Conservation (phyloP, 2,797 vertebrate genomes). For the Synaphobranchus kaupii region DNA sequence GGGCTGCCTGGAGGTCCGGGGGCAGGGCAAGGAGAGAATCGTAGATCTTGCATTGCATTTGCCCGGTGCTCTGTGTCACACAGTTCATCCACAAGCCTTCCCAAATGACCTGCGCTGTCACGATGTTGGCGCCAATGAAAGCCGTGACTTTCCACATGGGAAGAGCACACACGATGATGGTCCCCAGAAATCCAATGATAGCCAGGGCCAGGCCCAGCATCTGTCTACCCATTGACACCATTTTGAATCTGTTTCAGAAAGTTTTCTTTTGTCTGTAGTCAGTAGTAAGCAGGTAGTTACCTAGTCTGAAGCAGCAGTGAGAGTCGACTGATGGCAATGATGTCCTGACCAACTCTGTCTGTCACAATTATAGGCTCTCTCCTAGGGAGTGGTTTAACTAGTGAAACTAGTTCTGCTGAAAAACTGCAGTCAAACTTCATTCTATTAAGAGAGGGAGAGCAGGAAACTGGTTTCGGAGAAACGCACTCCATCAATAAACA, state of each 20-base stretch:
- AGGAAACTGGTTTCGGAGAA: conserved; percentile 66
- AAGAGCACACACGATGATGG: conserved; percentile 79
- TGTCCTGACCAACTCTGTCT: background rate
- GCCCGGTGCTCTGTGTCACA: conserved; percentile 86
- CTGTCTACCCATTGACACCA: conserved; percentile 81
- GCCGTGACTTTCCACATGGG: conserved; percentile 87
- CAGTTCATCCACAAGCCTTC: conserved; percentile 94
- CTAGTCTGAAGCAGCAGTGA: background rate
- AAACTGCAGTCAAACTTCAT: conserved; percentile 35
- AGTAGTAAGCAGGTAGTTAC: background rate
- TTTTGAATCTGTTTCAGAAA: conserved; percentile 46
- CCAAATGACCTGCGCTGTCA: conserved; percentile 83
- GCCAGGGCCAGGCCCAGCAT: conserved; percentile 80
- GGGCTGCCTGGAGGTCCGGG: conserved; percentile 84
- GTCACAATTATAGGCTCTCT: conserved; percentile 23
- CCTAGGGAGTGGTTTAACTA: conserved; percentile 30
- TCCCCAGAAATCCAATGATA: conserved; percentile 79
- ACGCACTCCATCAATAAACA: conserved; percentile 31
- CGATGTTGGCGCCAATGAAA: conserved; percentile 86
- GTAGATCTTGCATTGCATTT: conserved; percentile 90
- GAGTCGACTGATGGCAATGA: background rate
- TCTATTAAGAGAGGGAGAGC: background rate
- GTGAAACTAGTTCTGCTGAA: conserved; percentile 25
- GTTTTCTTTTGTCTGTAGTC: background rate
- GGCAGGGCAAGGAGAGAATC: conserved; percentile 83